Base-by-base conservation (phyloP, 2,797 vertebrate species). In the Apogon hyalosoma region DNA sequence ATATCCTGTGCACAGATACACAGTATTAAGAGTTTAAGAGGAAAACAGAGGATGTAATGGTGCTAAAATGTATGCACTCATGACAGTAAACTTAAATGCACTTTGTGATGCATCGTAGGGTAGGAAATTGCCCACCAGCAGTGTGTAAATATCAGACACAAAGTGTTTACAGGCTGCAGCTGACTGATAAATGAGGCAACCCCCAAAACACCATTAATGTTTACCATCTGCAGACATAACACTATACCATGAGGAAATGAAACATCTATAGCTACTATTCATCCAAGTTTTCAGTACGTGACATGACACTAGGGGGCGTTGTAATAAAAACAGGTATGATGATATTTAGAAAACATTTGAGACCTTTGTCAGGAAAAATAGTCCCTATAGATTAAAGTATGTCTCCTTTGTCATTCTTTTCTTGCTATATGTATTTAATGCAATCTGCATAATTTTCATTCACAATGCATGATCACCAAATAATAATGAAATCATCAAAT, bases 1-100 rank as follows among this genome's bases (percentile, higher is more conserved):
- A 75, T 61, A 69, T 67, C 63, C 61, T 54, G 63, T 53, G 49
- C 60, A 48, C 66, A 60, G 57, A 78, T 6, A 18, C 41, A 54
- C 38, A 19, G 7, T 1, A 4, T 39, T 42, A 6, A 46, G 51
- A 1, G 16, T 57, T 14, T 7, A 54, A 48, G 11, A 61, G 13
- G 14, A 63, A 18, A 6, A 28, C 24, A 63, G 9, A 12, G 45
- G 16, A 60, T 3, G 2, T 16, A 33, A 28, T 13, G 9, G 19
- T 46, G 11, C 21, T 41, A 53, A 42, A 14, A 18, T 41, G 12
- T 41, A 55, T 33, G 39, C 21, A 46, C 15, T 73, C 12, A 31
- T 31, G 11, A 13, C 1, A 12, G 40, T 2, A 28, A 28, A 36
- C 33, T 36, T 36, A 36, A 10, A 36, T 36, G 33, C 33, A 36